Evolutionary conservation across 1,140 invertebrate species (phyloP).

Genomic region (Monomorium pharaonis): DNA sequence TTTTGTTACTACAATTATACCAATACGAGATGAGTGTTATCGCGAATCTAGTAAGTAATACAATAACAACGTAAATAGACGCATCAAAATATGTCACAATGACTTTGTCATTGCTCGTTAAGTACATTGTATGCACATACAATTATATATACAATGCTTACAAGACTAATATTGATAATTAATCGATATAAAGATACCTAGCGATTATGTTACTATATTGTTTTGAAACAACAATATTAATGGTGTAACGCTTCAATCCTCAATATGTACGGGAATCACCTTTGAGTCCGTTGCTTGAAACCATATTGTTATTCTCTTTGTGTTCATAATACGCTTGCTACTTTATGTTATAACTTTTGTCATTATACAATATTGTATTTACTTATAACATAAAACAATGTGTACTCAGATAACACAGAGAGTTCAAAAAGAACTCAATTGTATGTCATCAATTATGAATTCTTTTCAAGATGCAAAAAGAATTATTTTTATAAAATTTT

Average conservation of each 20-base stretch:
- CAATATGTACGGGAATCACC: not conserved
- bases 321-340: not conserved
- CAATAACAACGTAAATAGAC: no score
- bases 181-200: not conserved
- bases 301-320: not conserved
- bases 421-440: no score
- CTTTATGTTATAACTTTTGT: not conserved
- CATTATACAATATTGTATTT: not conserved
- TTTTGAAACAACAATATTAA: conserved; percentile 1
- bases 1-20: not conserved
- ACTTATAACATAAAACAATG: not conserved
- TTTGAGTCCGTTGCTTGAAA: not conserved
- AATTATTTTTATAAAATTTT: no score
- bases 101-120: not conserved
- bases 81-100: not conserved
- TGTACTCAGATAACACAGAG: no score
- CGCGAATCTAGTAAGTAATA: not conserved
- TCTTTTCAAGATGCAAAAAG: no score
- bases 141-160: not conserved
- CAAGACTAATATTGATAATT: not conserved
- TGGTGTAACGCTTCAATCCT: not conserved
- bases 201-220: not conserved
- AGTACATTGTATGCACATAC: not conserved
- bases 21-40: not conserved
- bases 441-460: no score